phyloP scores from a whole-genome alignment of 2,888 invertebrate species.

The Clanis bilineata region DNA sequence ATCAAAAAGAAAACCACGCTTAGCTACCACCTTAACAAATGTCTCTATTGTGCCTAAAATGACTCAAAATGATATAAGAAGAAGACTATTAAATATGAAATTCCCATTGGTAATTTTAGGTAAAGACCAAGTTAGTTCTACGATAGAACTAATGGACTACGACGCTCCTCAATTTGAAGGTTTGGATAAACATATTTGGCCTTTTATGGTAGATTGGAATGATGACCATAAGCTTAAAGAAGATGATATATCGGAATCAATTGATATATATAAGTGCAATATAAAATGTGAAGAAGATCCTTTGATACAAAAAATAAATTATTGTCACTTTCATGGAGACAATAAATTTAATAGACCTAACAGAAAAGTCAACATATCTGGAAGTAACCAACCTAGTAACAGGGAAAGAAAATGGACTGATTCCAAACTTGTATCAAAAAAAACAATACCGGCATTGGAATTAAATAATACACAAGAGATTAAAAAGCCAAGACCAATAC shows the following conservation, averaged over 20 bases:
- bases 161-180: constrained; percentile 58
- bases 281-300: background rate
- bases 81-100: constrained; percentile 47
- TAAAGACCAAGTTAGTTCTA: constrained; percentile 59
- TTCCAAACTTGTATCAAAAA: background rate
- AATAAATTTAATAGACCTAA: background rate
- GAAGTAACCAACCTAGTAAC: background rate
- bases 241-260: constrained; percentile 1
- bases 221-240: constrained; percentile 20
- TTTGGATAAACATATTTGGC: constrained; percentile 62
- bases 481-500: constrained; percentile 41
- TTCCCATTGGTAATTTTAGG: constrained; percentile 60
- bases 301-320: background rate
- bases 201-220: constrained; percentile 64
- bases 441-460: background rate
- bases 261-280: background rate
- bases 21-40: constrained; percentile 42
- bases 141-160: constrained; percentile 39
- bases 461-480: background rate
- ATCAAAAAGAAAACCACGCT: constrained; percentile 37
- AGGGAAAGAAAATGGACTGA: background rate
- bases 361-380: background rate
- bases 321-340: background rate
- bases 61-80: constrained; percentile 55
- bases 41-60: constrained; percentile 36